phyloP scores from a whole-genome alignment of 2,113 vertebrate genomes.

The Actinemys pallida region DNA sequence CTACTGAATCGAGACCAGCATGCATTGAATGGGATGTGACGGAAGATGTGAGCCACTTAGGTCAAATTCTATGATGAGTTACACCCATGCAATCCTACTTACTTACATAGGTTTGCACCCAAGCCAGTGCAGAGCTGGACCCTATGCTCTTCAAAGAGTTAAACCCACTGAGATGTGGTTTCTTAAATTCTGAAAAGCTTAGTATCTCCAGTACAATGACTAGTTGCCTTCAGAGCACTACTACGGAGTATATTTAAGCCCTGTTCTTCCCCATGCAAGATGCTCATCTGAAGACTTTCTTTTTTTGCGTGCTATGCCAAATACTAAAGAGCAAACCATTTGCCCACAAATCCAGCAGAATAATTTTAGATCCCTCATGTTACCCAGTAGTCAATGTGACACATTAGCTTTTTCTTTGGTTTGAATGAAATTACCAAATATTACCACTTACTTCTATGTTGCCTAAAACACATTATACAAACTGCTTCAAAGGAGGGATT shows the following conservation, averaged over 20 bases:
- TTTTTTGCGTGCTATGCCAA: background rate
- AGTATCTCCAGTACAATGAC: background rate
- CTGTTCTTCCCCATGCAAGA: background rate
- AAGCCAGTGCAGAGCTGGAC: background rate
- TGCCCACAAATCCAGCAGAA: background rate
- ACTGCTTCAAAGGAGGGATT: background rate
- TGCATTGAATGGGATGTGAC: background rate
- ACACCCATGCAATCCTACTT: background rate
- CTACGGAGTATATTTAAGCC: slow-evolving; percentile 19
- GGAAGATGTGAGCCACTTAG: background rate
- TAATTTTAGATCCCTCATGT: background rate
- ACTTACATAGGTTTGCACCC: background rate
- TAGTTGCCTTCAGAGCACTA: slow-evolving; percentile 12
- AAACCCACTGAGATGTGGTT: background rate
- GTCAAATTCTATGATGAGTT: background rate
- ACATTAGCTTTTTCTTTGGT: background rate
- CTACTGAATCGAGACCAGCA: background rate
- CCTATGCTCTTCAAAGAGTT: background rate
- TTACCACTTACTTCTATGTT: too few relatives aligned
- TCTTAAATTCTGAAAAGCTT: slow-evolving; percentile 31
- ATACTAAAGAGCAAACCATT: background rate
- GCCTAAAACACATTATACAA: too few relatives aligned
- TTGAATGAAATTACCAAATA: too few relatives aligned
- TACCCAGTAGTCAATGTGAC: background rate
- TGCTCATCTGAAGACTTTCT: background rate